phyloP scores from a whole-genome alignment of 2,113 vertebrate species.

The Oncorhynchus keta region DNA sequence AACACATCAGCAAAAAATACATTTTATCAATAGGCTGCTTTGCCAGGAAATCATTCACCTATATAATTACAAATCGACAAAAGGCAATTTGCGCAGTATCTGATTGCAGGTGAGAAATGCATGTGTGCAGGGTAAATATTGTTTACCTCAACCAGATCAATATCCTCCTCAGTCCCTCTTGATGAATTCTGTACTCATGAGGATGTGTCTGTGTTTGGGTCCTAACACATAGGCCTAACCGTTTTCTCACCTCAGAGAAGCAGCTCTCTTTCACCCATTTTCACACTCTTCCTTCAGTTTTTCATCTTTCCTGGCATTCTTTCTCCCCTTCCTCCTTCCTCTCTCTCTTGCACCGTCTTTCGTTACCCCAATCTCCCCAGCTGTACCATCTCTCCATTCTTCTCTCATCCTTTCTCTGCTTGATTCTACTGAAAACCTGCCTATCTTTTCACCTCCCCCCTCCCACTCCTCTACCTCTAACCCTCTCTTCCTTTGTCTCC shows the following conservation, averaged over 20 bases:
- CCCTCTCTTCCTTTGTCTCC: neutral
- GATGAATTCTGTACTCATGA: slow-evolving; percentile 38
- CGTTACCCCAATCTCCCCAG: neutral
- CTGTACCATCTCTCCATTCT: neutral
- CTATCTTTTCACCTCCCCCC: neutral
- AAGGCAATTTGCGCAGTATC: slow-evolving; percentile 54
- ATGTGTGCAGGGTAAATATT: neutral
- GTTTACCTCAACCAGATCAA: slow-evolving; percentile 39
- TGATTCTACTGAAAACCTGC: neutral
- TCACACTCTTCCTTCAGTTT: neutral
- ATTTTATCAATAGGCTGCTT: slow-evolving; percentile 38
- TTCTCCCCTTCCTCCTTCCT: neutral
- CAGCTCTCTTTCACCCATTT: neutral
- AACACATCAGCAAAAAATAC: slow-evolving; percentile 38
- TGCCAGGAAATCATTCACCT: slow-evolving; percentile 60
- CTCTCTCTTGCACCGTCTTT: neutral
- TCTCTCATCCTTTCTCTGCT: neutral
- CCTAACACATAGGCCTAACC: slow-evolving; percentile 18
- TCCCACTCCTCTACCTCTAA: neutral
- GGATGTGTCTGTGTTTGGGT: slow-evolving; percentile 1
- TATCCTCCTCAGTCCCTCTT: slow-evolving; percentile 38
- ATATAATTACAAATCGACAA: slow-evolving; percentile 66
- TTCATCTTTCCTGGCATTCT: neutral
- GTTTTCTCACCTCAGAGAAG: neutral
- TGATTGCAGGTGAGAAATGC: slow-evolving; percentile 57